Conservation (phyloP, 2,888 invertebrate genomes). For the Cheilosia variabilis region DNA sequence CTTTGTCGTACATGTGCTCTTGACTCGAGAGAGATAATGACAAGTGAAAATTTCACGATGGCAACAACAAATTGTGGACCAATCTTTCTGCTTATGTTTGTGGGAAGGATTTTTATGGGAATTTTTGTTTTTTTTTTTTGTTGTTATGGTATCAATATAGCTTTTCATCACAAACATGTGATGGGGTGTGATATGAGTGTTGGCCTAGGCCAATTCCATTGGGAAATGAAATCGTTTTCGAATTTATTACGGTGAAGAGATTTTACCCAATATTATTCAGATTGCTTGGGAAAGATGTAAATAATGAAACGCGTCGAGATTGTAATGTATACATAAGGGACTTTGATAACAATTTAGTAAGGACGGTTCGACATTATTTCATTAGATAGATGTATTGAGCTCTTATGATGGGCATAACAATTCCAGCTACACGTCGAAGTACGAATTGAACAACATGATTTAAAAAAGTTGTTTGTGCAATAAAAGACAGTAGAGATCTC, state of each 20-base stretch:
- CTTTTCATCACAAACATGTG: neutral
- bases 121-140: neutral
- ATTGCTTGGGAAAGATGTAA: too few species aligned
- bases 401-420: too few species aligned
- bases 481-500: too few species aligned
- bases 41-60: conserved; percentile 57
- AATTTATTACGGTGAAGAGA: neutral
- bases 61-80: conserved; percentile 51
- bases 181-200: neutral
- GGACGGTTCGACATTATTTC: too few species aligned
- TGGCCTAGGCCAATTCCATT: neutral
- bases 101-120: conserved; percentile 40
- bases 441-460: too few species aligned
- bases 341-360: too few species aligned
- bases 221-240: neutral
- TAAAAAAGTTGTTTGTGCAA: too few species aligned
- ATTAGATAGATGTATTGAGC: too few species aligned
- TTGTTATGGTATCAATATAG: neutral
- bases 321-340: too few species aligned
- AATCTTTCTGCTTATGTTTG: conserved; percentile 23
- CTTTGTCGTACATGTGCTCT: conserved; percentile 48
- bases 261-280: too few species aligned
- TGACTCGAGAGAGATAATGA: conserved; percentile 47
- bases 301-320: too few species aligned
- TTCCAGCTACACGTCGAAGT: too few species aligned